phyloP scores from a whole-genome alignment of 2,888 invertebrate genomes.

The Drosophila kuntzei region DNA sequence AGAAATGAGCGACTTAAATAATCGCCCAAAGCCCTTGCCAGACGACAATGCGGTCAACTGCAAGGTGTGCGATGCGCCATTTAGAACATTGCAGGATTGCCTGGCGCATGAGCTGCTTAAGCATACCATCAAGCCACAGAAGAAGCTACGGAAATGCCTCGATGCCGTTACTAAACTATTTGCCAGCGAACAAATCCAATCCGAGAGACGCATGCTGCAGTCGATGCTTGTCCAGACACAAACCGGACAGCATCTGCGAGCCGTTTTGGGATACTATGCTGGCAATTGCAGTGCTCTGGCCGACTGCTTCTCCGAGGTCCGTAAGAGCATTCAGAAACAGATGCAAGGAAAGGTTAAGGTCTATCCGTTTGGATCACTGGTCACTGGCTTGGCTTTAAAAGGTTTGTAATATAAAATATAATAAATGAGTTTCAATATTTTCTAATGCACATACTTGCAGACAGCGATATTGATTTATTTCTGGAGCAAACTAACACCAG shows the following conservation, averaged over 20 bases:
- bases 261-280: conserved; percentile 63
- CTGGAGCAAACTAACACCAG: conserved; percentile 77
- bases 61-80: conserved; percentile 72
- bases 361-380: conserved; percentile 90
- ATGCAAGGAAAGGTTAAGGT: conserved; percentile 78
- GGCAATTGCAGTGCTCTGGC: conserved; percentile 60
- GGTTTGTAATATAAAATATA: conserved; percentile 64
- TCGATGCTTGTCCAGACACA: conserved; percentile 44
- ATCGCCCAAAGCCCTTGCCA: conserved; percentile 13
- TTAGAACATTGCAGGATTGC: conserved; percentile 68
- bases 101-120: conserved; percentile 77
- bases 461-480: conserved; percentile 91
- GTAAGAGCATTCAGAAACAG: conserved; percentile 66
- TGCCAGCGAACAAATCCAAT: conserved; percentile 56
- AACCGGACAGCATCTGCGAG: conserved; percentile 56
- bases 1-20: conserved; percentile 48
- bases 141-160: conserved; percentile 60
- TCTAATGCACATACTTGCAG: conserved; percentile 55
- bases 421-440: not conserved
- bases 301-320: conserved; percentile 64
- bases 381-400: conserved; percentile 89
- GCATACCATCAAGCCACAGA: conserved; percentile 63
- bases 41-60: conserved; percentile 51
- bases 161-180: conserved; percentile 55
- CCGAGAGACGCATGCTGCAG: conserved; percentile 52